A percentile compares a stretch with the other conserved stretches of the same genome.
phyloP scores from a whole-genome alignment of 2,888 invertebrate species.

The Unio delphinus region DNA sequence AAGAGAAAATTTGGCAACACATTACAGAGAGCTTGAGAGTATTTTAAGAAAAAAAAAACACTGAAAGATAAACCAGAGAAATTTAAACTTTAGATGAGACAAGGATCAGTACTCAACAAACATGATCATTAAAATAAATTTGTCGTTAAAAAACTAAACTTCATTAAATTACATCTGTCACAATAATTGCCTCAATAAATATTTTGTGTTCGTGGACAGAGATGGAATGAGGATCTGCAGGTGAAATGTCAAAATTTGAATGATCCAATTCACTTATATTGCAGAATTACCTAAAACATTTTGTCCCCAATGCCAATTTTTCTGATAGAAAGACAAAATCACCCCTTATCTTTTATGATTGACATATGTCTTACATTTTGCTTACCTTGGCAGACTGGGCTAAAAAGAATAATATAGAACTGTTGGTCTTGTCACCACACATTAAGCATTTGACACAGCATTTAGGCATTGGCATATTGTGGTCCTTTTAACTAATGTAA shows the following conservation, averaged over 20 bases:
- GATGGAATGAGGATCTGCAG: slow-evolving; percentile 4
- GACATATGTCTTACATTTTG: neutral
- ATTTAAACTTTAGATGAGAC: no score
- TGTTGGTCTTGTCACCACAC: slow-evolving; percentile 3
- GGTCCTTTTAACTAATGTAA: no score
- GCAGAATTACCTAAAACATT: neutral
- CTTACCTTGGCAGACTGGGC: neutral
- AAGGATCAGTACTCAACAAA: no score
- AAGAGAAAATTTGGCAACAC: slow-evolving; percentile 6
- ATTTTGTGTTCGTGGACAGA: slow-evolving; percentile 3
- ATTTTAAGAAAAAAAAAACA: neutral
- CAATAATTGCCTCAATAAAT: neutral
- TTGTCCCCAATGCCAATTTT: neutral
- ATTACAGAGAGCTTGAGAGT: slow-evolving; percentile 9
- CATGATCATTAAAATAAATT: no score
- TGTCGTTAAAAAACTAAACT: no score
- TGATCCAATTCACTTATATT: slow-evolving; percentile 2
- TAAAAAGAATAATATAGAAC: neutral
- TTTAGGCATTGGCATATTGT: no score
- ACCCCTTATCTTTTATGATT: neutral
- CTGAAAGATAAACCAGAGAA: neutral
- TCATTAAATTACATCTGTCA: no score
- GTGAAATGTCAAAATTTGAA: slow-evolving; percentile 1
- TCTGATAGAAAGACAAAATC: neutral
- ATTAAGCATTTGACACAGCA: neutral